Evolutionary conservation across 2,113 vertebrate genomes (phyloP), one percentile per base, ranked within the genome.

Genomic region (Phoenicopterus ruber): DNA sequence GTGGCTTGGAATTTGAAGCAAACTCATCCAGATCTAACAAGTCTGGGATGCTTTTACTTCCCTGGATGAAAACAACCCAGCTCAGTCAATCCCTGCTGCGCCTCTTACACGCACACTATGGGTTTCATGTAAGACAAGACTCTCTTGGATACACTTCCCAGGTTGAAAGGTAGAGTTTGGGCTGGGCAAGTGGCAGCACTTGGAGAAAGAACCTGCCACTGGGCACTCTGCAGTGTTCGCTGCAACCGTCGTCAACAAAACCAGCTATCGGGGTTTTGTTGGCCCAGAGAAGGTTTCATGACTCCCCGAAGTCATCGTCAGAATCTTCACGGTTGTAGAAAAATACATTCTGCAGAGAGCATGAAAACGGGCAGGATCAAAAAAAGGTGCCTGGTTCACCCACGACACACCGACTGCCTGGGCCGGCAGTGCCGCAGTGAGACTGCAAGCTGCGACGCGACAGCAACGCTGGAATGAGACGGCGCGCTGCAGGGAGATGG

Each of bases 201-300:
- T 7, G 5, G 6, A 84, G 55, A 47, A 69, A 54, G 71, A n/a
- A 31, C 34, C 38, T 59, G 70, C 24, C 47, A 5, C 61, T 17
- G 19, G 46, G 14, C 1, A 0, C 54, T 38, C 28, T 31, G 31
- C 40, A 52, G 47, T 21, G 11, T 34, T 55, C 7, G 0, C 46
- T 67, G 70, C 62, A n/a, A 47, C 34, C 1, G 0, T 11, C 5
- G 7, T 21, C 65, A 55, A 49, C 40, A 55, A 57, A 76, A 70
- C 11, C 31, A 57, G 40, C n/a, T 71, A 4, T 7, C 19, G 17
- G 46, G 38, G 59, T 17, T 73, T 72, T 66, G 42, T 19, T 29
- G 61, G 20, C 18, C 32, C 61, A 61, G 42, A 16, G 26, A 49
- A 78, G 26, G 31, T 62, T 70, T 77, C 13, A 7, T 14, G 25